Percentiles rank a stretch among this genome's conserved stretches.
Conservation (phyloP, 2,113 vertebrate species). For the Vidua macroura region DNA sequence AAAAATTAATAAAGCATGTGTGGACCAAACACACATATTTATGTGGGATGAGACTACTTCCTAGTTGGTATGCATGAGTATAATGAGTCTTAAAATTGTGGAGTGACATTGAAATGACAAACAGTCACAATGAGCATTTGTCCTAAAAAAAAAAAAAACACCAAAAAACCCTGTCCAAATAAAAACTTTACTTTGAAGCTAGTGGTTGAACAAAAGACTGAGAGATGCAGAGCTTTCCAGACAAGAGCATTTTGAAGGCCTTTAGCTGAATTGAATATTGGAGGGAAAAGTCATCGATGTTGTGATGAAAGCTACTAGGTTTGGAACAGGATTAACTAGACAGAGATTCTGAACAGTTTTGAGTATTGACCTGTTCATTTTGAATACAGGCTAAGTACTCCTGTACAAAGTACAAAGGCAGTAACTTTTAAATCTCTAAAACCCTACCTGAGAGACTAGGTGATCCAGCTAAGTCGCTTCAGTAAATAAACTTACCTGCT, state of each 20-base stretch:
- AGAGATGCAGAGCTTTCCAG: not conserved
- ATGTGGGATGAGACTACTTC: not conserved
- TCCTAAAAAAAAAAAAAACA: not conserved
- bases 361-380: not conserved
- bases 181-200: not conserved
- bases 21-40: not conserved
- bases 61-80: not conserved
- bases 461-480: not conserved
- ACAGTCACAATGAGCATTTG: not conserved
- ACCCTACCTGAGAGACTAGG: not conserved
- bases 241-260: not conserved
- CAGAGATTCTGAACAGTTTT: not conserved
- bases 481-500: not conserved
- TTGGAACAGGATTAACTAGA: not conserved
- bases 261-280: not conserved
- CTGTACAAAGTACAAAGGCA: not conserved
- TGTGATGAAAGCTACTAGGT: not conserved
- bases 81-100: not conserved
- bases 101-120: not conserved
- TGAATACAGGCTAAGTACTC: not conserved
- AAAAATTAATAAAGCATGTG: not conserved
- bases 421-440: not conserved
- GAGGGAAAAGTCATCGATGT: not conserved
- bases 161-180: not conserved
- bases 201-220: not conserved